Base-by-base conservation (phyloP, 37 sponge, comb jelly and placozoan species). In the Geodia barretti region DNA sequence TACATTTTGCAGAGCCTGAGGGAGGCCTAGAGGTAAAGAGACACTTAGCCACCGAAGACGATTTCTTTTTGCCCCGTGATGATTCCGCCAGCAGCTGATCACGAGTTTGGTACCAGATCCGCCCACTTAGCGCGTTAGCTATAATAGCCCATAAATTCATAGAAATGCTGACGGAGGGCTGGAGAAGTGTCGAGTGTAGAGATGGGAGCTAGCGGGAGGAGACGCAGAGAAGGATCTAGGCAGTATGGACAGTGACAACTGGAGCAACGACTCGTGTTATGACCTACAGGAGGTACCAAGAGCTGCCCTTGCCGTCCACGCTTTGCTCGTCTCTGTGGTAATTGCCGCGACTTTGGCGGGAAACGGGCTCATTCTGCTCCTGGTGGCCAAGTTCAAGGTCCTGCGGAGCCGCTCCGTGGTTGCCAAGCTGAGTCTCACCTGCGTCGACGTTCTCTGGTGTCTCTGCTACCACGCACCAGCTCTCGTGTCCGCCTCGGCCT, bases 331-430 rank as follows among this genome's bases (percentile, higher is more conserved):
- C 0, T 36, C 62, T 1, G 62, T 60, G 21, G 54, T 76, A 29
- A 29, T 68, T 0, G 21, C 64, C 19, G 33, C 31, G 26, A 84
- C 76, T 76, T 4, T 75, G 4, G 7, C 30, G 2, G 77, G 62
- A 7, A 84, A 84, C 62, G 32, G 36, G 0, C 32, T 76, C 2
- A 37, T 84, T 11, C 62, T 84, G n/a, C 9, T 75, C 5, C 62
- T 84, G 54, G 71, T 84, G 24, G 61, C 70, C 0, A 76, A 31
- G 38, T 68, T 47, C 84, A 65, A 76, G 58, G 39, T n/a, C 0
- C 70, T 84, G 24, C 76, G 70, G 3, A 30, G 21, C 9, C 69
- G 84, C 29, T 76, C 77, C n/a, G 68, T 84, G 25, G 47, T 67
- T 0, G 62, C 75, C 29, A 58, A 62, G 41, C 60, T 76, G 39